Evolutionary conservation across 2,797 vertebrate genomes (phyloP).

Genomic region (Phalloptychus januarius): DNA sequence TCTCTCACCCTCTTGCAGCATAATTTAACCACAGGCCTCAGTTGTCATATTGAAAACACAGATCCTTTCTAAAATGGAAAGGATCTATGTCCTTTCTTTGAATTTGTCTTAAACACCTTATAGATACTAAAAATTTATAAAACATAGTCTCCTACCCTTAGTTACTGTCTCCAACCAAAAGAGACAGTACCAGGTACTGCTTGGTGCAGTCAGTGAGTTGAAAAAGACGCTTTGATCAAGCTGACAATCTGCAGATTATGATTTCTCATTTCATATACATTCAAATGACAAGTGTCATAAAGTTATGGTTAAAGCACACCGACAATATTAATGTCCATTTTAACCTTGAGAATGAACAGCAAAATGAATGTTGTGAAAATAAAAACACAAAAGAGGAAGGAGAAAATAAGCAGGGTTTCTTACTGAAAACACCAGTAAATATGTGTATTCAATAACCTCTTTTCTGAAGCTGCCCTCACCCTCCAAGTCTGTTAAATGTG

Average conservation of each 20-base stretch:
- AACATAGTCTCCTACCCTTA: background rate
- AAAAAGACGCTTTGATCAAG: background rate
- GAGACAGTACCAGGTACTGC: background rate
- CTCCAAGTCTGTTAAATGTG: background rate
- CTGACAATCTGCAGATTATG: background rate
- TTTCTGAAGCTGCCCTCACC: background rate
- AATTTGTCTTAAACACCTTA: background rate
- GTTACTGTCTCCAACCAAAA: background rate
- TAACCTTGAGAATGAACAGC: constrained; percentile 48
- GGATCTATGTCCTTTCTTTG: background rate
- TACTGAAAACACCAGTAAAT: constrained; percentile 34
- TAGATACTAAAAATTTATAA: background rate
- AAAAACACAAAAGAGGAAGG: constrained; percentile 17
- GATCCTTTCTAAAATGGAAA: background rate
- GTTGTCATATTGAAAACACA: no score
- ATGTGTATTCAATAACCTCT: background rate
- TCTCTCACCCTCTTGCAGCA: background rate
- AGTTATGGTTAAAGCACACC: constrained; percentile 59
- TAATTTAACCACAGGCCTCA: background rate
- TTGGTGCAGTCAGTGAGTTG: background rate
- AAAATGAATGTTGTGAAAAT: constrained; percentile 40
- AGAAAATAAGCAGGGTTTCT: constrained; percentile 26
- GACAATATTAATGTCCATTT: constrained; percentile 38
- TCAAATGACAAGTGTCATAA: constrained; percentile 46
- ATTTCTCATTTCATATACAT: constrained; percentile 8